Evolutionary conservation across 1,140 invertebrate species (phyloP).

Genomic region (Luehdorfia chinensis): DNA sequence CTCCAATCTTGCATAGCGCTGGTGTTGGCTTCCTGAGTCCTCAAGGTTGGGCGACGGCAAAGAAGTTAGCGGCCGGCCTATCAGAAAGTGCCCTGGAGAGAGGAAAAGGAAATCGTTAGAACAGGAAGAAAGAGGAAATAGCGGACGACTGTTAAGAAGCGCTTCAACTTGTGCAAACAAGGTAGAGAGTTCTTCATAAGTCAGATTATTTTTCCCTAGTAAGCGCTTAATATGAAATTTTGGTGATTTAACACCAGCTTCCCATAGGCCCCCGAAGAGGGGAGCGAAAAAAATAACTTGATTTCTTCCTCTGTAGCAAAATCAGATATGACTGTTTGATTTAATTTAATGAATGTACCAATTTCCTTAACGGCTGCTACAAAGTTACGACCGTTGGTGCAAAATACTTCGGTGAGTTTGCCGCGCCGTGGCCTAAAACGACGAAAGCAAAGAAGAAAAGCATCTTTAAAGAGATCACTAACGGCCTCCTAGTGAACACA

Average conservation of each 20-base stretch:
- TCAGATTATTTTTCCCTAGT: slow-evolving; percentile 30
- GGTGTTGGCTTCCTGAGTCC: slow-evolving; percentile 8
- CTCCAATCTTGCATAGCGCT: slow-evolving; percentile 19
- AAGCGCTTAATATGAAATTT: slow-evolving; percentile 38
- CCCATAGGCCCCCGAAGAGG: slow-evolving; percentile 41
- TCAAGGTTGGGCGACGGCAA: slow-evolving; percentile 15
- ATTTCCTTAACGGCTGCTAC: slow-evolving; percentile 26
- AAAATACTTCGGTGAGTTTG: slow-evolving; percentile 21
- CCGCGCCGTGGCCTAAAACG: slow-evolving; percentile 21
- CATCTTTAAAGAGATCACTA: slow-evolving; percentile 19
- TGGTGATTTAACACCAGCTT: slow-evolving; percentile 31
- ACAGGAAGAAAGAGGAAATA: slow-evolving; percentile 45
- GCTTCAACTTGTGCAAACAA: slow-evolving; percentile 46
- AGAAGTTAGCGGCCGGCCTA: slow-evolving; percentile 27
- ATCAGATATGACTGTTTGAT: slow-evolving; percentile 5
- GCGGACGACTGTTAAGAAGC: slow-evolving; percentile 53
- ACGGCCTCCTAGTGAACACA: slow-evolving; percentile 47
- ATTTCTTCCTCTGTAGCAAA: slow-evolving; percentile 23
- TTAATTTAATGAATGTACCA: neutral
- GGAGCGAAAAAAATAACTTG: slow-evolving; percentile 36
- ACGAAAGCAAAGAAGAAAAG: slow-evolving; percentile 23
- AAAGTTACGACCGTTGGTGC: slow-evolving; percentile 26
- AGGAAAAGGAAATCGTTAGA: slow-evolving; percentile 38
- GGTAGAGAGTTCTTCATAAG: slow-evolving; percentile 42
- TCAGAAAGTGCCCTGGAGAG: slow-evolving; percentile 49